Percentiles rank a stretch among this genome's conserved stretches.
Evolutionary conservation across 1,140 invertebrate species (phyloP).

Genomic region (Drosophila sulfurigaster): DNA sequence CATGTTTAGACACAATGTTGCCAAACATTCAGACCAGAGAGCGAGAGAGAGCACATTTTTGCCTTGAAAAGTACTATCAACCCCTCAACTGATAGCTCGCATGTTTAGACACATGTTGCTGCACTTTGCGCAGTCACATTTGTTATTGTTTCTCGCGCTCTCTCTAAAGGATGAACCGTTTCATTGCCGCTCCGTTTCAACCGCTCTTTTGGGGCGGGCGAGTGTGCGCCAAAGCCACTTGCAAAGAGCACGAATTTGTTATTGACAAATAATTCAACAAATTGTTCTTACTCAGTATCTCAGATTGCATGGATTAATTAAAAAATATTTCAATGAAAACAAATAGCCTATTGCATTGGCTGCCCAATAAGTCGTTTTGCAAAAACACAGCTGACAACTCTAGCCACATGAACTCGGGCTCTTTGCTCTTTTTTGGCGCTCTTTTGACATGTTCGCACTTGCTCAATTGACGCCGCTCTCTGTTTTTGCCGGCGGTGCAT

Average conservation of each 20-base stretch:
- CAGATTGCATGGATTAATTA: too few species aligned
- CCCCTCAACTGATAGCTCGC: slow-evolving; percentile 2
- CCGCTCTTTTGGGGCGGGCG: slow-evolving; percentile 36
- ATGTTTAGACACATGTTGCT: slow-evolving; percentile 32
- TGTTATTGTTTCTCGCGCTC: slow-evolving; percentile 39
- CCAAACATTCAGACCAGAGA: not conserved
- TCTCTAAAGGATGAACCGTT: slow-evolving; percentile 10
- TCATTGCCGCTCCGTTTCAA: slow-evolving; percentile 20
- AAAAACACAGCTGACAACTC: slow-evolving; percentile 53
- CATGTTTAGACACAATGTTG: slow-evolving; percentile 44
- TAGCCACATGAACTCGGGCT: not conserved
- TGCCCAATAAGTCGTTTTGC: not conserved
- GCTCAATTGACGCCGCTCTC: slow-evolving; percentile 48
- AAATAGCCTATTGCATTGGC: not conserved
- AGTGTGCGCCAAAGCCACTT: slow-evolving; percentile 21
- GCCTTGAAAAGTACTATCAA: slow-evolving; percentile 7
- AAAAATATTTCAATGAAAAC: too few species aligned
- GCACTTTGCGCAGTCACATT: slow-evolving; percentile 20
- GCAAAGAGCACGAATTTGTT: slow-evolving; percentile 8
- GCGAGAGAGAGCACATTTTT: slow-evolving; percentile 19
- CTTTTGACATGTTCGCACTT: slow-evolving; percentile 10
- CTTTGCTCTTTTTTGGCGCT: slow-evolving; percentile 2
- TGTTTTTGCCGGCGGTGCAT: slow-evolving; percentile 72
- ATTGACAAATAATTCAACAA: not conserved
- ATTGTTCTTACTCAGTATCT: not conserved